Evolutionary conservation across 2,797 vertebrate genomes (phyloP), one percentile per base, ranked within the genome.

Genomic region (Glossophaga mutica): DNA sequence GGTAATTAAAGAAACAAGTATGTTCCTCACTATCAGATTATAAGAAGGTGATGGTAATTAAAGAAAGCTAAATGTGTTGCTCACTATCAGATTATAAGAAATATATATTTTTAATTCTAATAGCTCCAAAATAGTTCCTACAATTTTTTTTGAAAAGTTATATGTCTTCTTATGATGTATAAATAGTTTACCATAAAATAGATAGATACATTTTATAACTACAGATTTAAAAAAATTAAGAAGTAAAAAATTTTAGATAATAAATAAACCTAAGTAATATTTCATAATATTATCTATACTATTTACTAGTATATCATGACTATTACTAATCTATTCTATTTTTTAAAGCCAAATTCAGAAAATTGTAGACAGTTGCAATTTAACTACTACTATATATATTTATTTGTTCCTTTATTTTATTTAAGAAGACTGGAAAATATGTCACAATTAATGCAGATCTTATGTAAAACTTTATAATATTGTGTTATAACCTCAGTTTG

Each of bases 1-100:
- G 34, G 10, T 21, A 78, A 95, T 91, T 86, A 11, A 44, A 59
- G 37, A 91, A 95, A 89, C 78, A 87, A 87, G 46, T 42, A n/a
- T n/a, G 7, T 29, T 95, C 34, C 3, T 52, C 18, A 39, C 7
- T 86, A 62, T 37, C 22, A 95, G 7, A 83, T 67, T 70, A 50
- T 76, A 73, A 85, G 29, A 39, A 84, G 52, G 57, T 59, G 24
- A 77, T 10, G 34, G 10, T 21, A 82, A 95, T 91, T 86, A 11
- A 44, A 59, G 37, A 91, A 94, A 89, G 59, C 6, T 78, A 87
- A 87, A 50, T 34, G 32, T 29, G 9, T 22, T 95, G 34, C 4
- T 50, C 18, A 44, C 6, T 86, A 71, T 34, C 22, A 95, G 3
- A 83, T 59, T 71, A 57, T 77, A 73, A 85, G 34, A 39, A 87